A percentile compares a stretch with the other conserved stretches of the same genome.
Conservation (phyloP, 2,797 vertebrate species). For the Lophius americanus region DNA sequence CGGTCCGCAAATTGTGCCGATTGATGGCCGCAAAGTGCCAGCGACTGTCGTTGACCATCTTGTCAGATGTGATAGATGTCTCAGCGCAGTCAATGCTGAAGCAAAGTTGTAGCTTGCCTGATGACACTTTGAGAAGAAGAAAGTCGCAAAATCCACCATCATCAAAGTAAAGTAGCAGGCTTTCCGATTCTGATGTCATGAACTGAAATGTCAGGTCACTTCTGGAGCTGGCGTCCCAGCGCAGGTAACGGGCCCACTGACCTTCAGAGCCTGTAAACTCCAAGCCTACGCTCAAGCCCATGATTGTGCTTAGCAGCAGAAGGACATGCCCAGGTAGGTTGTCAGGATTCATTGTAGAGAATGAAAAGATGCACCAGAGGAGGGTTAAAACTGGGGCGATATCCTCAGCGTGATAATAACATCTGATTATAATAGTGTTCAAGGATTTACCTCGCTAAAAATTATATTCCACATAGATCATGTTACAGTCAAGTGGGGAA, state of each 20-base stretch:
- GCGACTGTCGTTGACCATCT: constrained; percentile 90
- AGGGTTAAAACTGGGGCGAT: constrained; percentile 43
- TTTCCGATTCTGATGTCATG: constrained; percentile 91
- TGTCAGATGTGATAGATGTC: constrained; percentile 85
- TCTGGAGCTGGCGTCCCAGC: constrained; percentile 95
- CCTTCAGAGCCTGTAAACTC: constrained; percentile 95
- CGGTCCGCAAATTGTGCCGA: constrained; percentile 88
- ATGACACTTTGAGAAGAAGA: constrained; percentile 86
- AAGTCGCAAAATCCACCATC: constrained; percentile 97
- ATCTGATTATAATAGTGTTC: constrained; percentile 64
- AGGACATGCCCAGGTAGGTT: constrained; percentile 83
- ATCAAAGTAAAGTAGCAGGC: constrained; percentile 94
- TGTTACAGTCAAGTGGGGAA: constrained; percentile 42
- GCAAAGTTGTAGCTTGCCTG: constrained; percentile 89
- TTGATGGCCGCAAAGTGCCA: constrained; percentile 94
- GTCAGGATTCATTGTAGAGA: constrained; percentile 83
- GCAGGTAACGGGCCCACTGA: constrained; percentile 95
- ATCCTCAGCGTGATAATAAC: constrained; percentile 69
- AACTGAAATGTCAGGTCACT: constrained; percentile 96
- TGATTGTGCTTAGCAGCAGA: constrained; percentile 86
- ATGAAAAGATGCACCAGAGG: constrained; percentile 35
- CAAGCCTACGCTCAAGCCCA: constrained; percentile 87
- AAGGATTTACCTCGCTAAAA: constrained; percentile 52
- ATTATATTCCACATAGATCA: constrained; percentile 70
- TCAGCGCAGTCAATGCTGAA: constrained; percentile 96